A percentile compares a stretch with the other conserved stretches of the same genome.
Evolutionary conservation across 2,113 vertebrate genomes (phyloP).

Genomic region (Erpornis zantholeuca): DNA sequence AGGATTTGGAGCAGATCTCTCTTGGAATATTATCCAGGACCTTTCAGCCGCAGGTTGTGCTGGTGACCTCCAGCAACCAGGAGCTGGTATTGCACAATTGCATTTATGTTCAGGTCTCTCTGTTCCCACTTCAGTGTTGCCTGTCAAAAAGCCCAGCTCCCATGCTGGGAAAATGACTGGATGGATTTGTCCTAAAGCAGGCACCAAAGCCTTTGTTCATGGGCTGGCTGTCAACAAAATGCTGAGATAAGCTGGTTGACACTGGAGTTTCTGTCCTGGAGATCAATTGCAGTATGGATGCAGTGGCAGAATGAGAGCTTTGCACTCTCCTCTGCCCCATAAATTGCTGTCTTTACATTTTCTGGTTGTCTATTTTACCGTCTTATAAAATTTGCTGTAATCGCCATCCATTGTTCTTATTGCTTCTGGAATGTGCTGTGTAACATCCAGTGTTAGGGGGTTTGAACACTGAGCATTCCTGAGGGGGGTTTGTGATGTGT

Average conservation of each 20-base stretch:
- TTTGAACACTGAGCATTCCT: background rate
- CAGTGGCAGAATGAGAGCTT: background rate
- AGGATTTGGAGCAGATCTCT: background rate
- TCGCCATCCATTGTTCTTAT: background rate
- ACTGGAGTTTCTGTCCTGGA: background rate
- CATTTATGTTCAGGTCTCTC: background rate
- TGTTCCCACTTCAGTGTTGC: background rate
- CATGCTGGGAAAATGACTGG: background rate
- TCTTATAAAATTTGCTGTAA: background rate
- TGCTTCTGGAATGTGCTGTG: background rate
- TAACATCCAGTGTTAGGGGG: background rate
- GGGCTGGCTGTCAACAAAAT: conserved; percentile 23
- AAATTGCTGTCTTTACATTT: conserved; percentile 21
- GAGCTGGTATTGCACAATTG: background rate
- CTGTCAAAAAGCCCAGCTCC: background rate
- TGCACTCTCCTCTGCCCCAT: background rate
- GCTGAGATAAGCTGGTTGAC: conserved; percentile 30
- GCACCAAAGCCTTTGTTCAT: conserved; percentile 4
- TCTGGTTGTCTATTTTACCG: background rate
- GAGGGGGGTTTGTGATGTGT: background rate
- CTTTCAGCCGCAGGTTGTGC: background rate
- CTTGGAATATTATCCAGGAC: background rate
- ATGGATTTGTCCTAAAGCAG: background rate
- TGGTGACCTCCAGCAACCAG: background rate
- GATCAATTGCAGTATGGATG: background rate